Conservation (phyloP, 2,888 invertebrate genomes). For the Drosophila greeni region DNA sequence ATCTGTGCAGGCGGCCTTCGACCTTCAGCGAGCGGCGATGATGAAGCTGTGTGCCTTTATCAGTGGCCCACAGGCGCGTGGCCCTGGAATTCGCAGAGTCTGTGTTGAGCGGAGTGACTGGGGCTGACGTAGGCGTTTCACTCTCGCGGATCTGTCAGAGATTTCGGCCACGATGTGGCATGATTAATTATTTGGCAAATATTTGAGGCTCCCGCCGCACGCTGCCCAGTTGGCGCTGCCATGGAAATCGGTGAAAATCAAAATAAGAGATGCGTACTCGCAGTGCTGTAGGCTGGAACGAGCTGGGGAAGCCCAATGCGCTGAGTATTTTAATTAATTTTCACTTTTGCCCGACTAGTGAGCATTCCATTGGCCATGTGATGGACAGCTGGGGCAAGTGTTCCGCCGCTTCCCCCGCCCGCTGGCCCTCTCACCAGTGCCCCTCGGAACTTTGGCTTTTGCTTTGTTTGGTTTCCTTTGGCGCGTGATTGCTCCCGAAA, state of each 20-base stretch:
- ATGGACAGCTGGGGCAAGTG: constrained; percentile 30
- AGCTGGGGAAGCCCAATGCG: constrained; percentile 5
- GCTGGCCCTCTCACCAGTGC: constrained; percentile 1
- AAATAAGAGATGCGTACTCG: constrained; percentile 15
- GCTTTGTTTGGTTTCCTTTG: constrained; percentile 22
- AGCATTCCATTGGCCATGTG: constrained; percentile 39
- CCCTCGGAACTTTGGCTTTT: constrained; percentile 6
- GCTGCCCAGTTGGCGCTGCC: constrained; percentile 16
- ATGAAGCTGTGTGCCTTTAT: constrained; percentile 52
- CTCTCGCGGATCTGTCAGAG: constrained; percentile 25
- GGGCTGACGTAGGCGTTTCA: constrained; percentile 14
- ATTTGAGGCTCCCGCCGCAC: constrained; percentile 51
- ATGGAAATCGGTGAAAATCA: constrained; percentile 20
- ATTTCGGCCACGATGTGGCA: constrained; percentile 54
- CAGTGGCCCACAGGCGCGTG: constrained; percentile 44
- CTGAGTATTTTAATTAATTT: constrained; percentile 63
- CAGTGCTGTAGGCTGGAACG: neutral
- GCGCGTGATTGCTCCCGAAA: constrained; percentile 30
- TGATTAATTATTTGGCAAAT: constrained; percentile 71
- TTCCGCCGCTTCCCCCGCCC: neutral
- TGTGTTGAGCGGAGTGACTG: neutral
- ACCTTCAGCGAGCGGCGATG: constrained; percentile 10
- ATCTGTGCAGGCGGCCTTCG: constrained; percentile 37
- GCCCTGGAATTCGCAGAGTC: neutral
- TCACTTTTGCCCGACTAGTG: constrained; percentile 47